Evolutionary conservation across 2,797 vertebrate genomes (phyloP), one percentile per base, ranked within the genome.

Genomic region (Myiotriccus ornatus): DNA sequence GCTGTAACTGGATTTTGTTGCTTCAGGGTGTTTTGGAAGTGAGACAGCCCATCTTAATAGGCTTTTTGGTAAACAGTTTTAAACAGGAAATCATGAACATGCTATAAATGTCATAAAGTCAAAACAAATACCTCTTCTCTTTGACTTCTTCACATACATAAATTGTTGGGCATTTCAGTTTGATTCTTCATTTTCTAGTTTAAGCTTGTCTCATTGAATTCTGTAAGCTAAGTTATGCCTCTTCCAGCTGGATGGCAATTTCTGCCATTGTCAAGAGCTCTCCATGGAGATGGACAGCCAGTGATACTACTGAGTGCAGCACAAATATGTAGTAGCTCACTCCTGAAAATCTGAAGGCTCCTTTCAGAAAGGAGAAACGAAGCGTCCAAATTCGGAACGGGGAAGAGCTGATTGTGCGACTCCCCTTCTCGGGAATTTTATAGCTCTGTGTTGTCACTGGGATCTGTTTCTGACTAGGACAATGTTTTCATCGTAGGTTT

Each of bases 401-500:
- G 16, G 12, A 88, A 52, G 30, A 65, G 52, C n/a, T 47, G 4
- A 64, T 47, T 1, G 5, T 1, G 7, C 62, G 22, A n/a, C 22
- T 81, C 5, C 0, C 6, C 12, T 63, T 65, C 52, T 62, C 17
- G 21, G 73, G 17, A 9, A 47, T 15, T 62, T 37, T 37, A 34
- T 8, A 57, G 9, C 47, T 90, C 27, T 64, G 24, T 56, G 65
- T 17, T 82, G 56, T 68, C 57, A 0, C 27, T 39, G 43, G 63
- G 19, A 41, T 41, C 1, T 56, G 1, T 46, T 83, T 81, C 79
- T 96, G 57, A 92, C 55, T 1, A 17, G 63, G 34, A n/a, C 59
- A 71, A 50, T 92, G 39, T 84, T 96, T 96, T 89, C 57, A 60
- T 79, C 14, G 2, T 35, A 99, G 99, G 99, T 94, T 99, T 99